A percentile compares a stretch with the other conserved stretches of the same genome.
These are phyloP conservation scores for Chrysolina oricalcia DNA, from an alignment of 2,888 invertebrate genomes.

Conservation along the genomic window DNA sequence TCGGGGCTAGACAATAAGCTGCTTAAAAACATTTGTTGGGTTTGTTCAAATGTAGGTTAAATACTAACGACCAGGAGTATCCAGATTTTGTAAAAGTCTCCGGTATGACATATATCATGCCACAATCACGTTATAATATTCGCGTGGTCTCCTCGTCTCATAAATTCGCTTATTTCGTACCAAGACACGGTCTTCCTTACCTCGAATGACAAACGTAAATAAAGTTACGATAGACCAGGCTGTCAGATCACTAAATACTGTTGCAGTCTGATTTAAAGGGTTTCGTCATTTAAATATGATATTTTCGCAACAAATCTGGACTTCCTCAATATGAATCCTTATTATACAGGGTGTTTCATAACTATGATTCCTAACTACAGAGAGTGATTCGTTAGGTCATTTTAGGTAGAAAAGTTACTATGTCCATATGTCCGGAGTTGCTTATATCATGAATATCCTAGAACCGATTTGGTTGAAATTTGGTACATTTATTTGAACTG, in stretches of 20 bases:
- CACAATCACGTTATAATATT: constrained; percentile 70
- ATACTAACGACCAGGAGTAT: constrained; percentile 35
- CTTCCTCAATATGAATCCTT: too few species aligned
- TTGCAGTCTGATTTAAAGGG: not conserved
- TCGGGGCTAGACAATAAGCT: not conserved
- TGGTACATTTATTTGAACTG: too few species aligned
- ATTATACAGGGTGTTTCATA: too few species aligned
- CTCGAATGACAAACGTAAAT: constrained; percentile 68
- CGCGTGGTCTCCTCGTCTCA: constrained; percentile 68
- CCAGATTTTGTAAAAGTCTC: constrained; percentile 34
- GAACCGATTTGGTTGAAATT: too few species aligned
- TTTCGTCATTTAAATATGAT: not conserved
- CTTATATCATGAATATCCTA: too few species aligned
- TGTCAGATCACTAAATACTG: not conserved
- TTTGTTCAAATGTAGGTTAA: constrained; percentile 42
- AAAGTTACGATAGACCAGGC: constrained; percentile 46
- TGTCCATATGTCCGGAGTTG: too few species aligned
- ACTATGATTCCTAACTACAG: too few species aligned
- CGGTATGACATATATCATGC: constrained; percentile 66
- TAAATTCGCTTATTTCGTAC: constrained; percentile 62
- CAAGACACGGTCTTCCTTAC: constrained; percentile 69
- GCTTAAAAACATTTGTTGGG: constrained; percentile 7
- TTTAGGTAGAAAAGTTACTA: too few species aligned
- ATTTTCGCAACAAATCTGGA: too few species aligned
- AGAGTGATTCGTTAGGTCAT: too few species aligned